Base-by-base conservation (phyloP, 2,113 vertebrate genomes). In the Ammospiza caudacuta region DNA sequence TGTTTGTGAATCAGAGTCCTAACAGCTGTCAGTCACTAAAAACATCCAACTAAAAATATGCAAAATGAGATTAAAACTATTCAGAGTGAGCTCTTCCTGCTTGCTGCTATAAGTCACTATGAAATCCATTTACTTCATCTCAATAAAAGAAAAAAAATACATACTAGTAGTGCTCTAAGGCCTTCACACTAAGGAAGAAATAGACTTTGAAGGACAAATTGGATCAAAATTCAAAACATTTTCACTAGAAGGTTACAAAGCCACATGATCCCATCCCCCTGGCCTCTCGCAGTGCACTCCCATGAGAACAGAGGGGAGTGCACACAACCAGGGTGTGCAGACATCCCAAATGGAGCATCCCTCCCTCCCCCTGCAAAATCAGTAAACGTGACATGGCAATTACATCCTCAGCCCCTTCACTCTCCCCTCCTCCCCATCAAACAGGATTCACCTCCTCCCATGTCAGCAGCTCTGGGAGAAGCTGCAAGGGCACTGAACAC, bases 1-100 rank as follows among this genome's bases (percentile, higher is more conserved):
- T 25, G 54, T 51, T 86, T 59, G 61, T 8, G 2, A 95, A 81
- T 86, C 70, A 67, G 54, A 85, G 76, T 72, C 83, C 22, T 63
- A 86, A 89, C 68, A 89, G 76, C 66, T 93, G 61, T 68, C 90
- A 83, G 79, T 28, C 80, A 94, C 37, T 52, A 35, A 75, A 83
- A 86, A 87, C 62, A 61, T 55, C 5, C 46, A 83, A 15, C 57
- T 74, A 78, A 78, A 93, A 77, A 73, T 19, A 81, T 0, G 4
- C 27, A 90, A 87, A 87, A 76, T 33, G 9, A 76, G 29, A 81
- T 84, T 70, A 49, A 52, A 89, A 54, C 21, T n/a, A 62, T 63
- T 78, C 62, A 57, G 80, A 83, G 57, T 4, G 2, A 82, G 19
- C 24, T 83, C 28, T 57, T 90, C 44, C 79, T 52, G 47, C 24